Conservation (phyloP, 2,113 vertebrate genomes). For the Ailurus styani region DNA sequence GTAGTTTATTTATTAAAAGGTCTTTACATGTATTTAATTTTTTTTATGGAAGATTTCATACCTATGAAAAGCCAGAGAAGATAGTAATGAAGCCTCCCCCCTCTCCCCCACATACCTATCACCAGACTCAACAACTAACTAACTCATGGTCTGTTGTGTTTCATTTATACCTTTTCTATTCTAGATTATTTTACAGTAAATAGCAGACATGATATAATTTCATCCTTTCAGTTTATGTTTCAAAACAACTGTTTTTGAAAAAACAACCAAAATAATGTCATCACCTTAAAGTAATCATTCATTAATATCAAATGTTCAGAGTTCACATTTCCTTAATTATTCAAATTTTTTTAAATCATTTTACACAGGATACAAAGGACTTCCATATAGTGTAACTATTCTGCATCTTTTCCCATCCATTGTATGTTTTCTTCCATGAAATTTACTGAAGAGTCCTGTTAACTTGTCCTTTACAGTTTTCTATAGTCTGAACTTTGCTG, state of each 20-base stretch:
- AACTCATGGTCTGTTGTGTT: background rate
- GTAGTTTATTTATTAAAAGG: background rate
- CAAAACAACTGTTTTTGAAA: background rate
- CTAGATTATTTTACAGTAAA: background rate
- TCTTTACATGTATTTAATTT: background rate
- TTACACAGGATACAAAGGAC: background rate
- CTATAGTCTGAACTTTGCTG: background rate
- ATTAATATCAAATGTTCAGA: background rate
- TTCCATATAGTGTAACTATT: background rate
- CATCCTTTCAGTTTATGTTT: background rate
- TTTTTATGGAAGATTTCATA: background rate
- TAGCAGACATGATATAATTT: background rate
- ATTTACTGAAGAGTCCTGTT: background rate
- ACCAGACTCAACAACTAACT: background rate
- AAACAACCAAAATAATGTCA: background rate
- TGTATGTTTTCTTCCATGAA: background rate
- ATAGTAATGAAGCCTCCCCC: background rate
- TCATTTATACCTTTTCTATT: background rate
- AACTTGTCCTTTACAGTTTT: background rate
- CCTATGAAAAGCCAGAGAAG: background rate
- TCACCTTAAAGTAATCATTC: background rate
- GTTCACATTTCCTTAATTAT: background rate
- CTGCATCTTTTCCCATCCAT: background rate
- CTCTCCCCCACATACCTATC: too few relatives aligned
- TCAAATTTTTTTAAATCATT: background rate